Percentiles rank a stretch among this genome's conserved stretches.
Conservation (phyloP, 2,888 invertebrate species). For the Eristalis pertinax region DNA sequence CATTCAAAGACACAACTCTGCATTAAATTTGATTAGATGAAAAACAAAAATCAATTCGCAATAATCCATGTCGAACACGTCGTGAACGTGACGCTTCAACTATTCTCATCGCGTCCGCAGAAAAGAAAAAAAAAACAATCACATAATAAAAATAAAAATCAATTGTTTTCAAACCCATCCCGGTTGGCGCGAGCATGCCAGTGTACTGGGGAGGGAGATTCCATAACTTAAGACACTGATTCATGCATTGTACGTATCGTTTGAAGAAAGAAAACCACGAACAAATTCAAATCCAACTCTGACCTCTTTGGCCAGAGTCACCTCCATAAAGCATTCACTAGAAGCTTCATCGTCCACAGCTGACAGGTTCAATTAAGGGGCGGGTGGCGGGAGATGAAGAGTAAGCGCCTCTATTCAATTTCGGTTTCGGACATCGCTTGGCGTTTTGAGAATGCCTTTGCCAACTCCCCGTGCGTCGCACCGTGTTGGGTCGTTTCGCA, state of each 20-base stretch:
- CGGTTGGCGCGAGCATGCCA: conserved; percentile 2
- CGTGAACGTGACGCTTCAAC: conserved; percentile 36
- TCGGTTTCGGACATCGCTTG: conserved; percentile 31
- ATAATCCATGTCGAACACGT: conserved; percentile 62
- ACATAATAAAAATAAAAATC: conserved; percentile 7
- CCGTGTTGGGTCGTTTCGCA: background rate
- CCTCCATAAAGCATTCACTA: conserved; percentile 10
- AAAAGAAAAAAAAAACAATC: background rate
- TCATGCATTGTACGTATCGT: conserved; percentile 7
- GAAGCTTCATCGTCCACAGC: conserved; percentile 25
- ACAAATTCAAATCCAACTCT: conserved; percentile 28
- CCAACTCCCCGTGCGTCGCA: background rate
- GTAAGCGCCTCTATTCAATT: conserved; percentile 25
- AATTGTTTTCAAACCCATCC: conserved; percentile 47
- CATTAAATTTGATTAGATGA: conserved; percentile 50
- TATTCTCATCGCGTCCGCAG: conserved; percentile 37
- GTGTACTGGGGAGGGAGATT: background rate
- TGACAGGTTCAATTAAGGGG: conserved; percentile 34
- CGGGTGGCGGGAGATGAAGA: conserved; percentile 1
- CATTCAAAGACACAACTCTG: conserved; percentile 39
- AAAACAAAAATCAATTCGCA: conserved; percentile 49
- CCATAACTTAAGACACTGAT: conserved; percentile 33
- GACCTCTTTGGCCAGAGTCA: conserved; percentile 43
- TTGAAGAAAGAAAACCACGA: conserved; percentile 16
- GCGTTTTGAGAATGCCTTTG: conserved; percentile 45